Evolutionary conservation across 2,797 vertebrate genomes (phyloP).

Genomic region (Buphagus erythrorhynchus): DNA sequence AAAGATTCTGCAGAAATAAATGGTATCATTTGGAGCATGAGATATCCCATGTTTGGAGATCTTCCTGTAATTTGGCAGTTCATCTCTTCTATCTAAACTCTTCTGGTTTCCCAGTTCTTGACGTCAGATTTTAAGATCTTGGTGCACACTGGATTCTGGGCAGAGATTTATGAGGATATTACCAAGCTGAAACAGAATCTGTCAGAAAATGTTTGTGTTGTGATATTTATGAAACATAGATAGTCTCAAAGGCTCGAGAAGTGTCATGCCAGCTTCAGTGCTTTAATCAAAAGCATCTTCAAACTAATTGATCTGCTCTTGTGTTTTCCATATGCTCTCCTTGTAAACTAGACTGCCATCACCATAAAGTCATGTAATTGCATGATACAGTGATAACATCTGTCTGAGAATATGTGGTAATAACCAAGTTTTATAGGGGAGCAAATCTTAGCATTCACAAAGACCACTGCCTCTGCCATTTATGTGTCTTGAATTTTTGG

Average conservation of each 20-base stretch:
- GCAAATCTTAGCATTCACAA: neutral
- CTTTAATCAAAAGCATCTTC: constrained; percentile 21
- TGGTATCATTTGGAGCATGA: neutral
- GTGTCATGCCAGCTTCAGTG: neutral
- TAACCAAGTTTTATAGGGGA: neutral
- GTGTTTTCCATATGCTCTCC: neutral
- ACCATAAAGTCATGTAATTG: neutral
- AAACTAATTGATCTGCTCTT: neutral
- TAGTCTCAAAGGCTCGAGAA: neutral
- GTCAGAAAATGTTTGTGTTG: neutral
- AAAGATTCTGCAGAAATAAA: neutral
- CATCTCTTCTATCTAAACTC: neutral
- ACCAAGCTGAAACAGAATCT: neutral
- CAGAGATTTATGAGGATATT: neutral
- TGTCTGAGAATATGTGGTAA: neutral
- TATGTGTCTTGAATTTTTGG: neutral
- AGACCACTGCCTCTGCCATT: neutral
- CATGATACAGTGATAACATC: neutral
- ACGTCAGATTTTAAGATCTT: neutral
- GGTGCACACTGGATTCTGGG: neutral
- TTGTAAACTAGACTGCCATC: neutral
- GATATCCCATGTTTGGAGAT: neutral
- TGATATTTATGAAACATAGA: neutral
- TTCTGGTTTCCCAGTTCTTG: neutral
- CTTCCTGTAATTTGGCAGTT: neutral